Base-by-base conservation (phyloP, 2,888 invertebrate species). In the Chaetogeoica ovagalla region DNA sequence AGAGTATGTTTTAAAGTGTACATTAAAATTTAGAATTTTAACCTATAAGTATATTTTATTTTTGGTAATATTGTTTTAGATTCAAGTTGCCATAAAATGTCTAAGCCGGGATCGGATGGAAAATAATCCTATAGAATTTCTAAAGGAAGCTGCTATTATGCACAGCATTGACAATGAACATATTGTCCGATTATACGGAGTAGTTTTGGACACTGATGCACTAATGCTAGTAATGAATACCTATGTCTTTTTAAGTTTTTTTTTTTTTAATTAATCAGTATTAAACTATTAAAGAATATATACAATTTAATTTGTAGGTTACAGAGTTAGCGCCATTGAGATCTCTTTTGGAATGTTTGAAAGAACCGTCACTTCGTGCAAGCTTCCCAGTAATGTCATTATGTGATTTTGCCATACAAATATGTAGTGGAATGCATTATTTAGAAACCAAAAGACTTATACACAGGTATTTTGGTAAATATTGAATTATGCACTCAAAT, bases 91-190 rank as follows among this genome's bases (percentile, higher is more conserved):
- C 21, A 95, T 99, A 84, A 99, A 99, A 88, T 97, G 97, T 86
- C 88, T 99, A 81, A 95, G 95, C 65, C 91, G 96, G 83, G 97
- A 98, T 85, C 90, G 96, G 81, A 94, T 99, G 94, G 95, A 97
- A 84, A 95, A 95, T 84, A 97, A 97, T 87, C 96, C 97, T 0
- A 93, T 96, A 83, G 97, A 98, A 87, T 98, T 98, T 88, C 88
- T 98, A 72, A 98, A 98, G 87, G 98, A 99, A 87, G 98, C 98
- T 0, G 96, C 96, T 17, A 96, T 98, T 83, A 98, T 99, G 98
- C 97, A 98, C 87, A 92, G 94, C 83, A 96, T 98, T 84, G 96
- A 97, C 86, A 97, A 98, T 86, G 95, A 96, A 82, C 95, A 97
- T 86, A 97, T 99, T 84, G 98, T 98, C 6, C 90, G 97, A n/a